Base-by-base conservation (phyloP, 2,113 vertebrate species). In the Serilophus lunatus region DNA sequence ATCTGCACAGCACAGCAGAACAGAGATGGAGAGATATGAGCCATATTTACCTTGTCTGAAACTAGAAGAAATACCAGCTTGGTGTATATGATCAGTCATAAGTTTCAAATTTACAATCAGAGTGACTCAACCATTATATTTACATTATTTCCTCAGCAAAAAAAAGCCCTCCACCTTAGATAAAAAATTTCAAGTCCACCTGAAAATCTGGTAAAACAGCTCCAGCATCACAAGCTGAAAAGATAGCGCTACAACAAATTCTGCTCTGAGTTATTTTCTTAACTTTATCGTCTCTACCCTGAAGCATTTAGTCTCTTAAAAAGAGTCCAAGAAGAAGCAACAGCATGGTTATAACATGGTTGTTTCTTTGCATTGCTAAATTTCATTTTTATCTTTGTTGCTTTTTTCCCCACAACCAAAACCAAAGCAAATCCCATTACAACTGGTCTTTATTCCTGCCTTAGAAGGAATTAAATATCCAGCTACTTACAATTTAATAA, bases 371-470 rank as follows among this genome's bases (percentile, higher is more conserved):
- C 42, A 63, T 36, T 11, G 35, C 33, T 68, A 72, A 72, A 54
- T 85, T 77, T 80, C 20, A 70, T 66, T 95, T 91, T 85, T 61
- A 50, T 35, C 9, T 92, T 87, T 69, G 19, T 35, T 75, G 20
- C 2, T 49, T 91, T 59, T 74, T 82, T 68, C 40, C 40, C n/a
- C 15, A 93, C 51, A 87, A 40, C 29, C 26, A 72, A 82, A 93
- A 95, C 72, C 59, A 94, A 92, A 91, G 59, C 3, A 93, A 95
- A 94, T 94, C 66, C 47, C 42, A 74, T 82, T 94, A n/a, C 57
- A 84, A 47, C 18, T 45, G 19, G 29, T 72, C 56, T 94, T 93
- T 78, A 56, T 56, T 72, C 18, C 61, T 93, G 61, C n/a, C 45
- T 93, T 68, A 65, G 74, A 71, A 61, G n/a, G 78, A 87, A 87